Base-by-base conservation (phyloP, 2,888 invertebrate genomes). In the Laspeyria flexula region DNA sequence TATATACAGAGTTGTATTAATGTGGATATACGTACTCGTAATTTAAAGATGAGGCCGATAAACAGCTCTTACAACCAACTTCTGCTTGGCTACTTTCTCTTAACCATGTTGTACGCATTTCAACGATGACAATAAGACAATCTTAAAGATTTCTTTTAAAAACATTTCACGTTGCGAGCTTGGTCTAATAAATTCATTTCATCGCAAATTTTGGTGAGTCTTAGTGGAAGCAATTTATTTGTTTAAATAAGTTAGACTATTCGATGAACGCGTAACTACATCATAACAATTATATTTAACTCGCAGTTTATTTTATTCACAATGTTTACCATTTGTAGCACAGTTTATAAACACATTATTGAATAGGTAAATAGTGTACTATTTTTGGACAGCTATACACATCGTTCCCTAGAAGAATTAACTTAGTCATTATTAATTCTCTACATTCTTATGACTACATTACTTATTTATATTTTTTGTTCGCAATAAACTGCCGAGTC, bases 11-110 rank as follows among this genome's bases (percentile, higher is more conserved):
- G 56, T 35, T 45, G 48, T 31, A 37, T 35, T 48, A 52, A 43
- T 48, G 47, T 38, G 43, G 27, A 27, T 27, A 33, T 35, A 15
- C 30, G 4, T 25, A 30, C 30, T 30, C 30, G 11, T 23, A 48
- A 43, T 33, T 46, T 31, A 27, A 25, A 44, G 65, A 51, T 46
- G 48, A 44, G 48, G 57, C 43, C 41, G 50, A 60, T 60, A 65
- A 42, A 29, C 27, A 27, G 43, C 49, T 55, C 37, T 49, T 55
- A 62, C 50, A 43, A 48, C 31, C 16, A 15, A 42, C 53, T 41
- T n/a, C 37, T 7, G 27, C 31, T 43, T 23, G 25, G 31, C 39
- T 43, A 70, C 67, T 67, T 67, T 67, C 67, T 52, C 67, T 53
- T 35, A 25, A 16, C 47, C 21, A 43, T 40, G 42, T 51, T 34